phyloP scores from a whole-genome alignment of 2,113 vertebrate genomes.

The Trochalopteron elliotii region DNA sequence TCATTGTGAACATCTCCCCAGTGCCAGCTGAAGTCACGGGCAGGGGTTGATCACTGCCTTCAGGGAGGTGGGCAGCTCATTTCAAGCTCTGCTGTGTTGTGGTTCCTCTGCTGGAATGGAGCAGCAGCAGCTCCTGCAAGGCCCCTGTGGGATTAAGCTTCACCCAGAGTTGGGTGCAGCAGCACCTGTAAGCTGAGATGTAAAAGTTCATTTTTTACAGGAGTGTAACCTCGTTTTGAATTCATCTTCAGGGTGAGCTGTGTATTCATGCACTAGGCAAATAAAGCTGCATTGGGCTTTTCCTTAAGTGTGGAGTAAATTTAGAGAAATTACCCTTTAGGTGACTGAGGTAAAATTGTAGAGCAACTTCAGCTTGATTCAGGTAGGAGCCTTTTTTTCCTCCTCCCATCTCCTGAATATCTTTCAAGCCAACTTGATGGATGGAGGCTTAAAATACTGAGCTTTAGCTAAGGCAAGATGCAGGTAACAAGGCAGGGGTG shows the following conservation, averaged over 20 bases:
- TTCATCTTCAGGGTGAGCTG: background rate
- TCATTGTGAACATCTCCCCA: background rate
- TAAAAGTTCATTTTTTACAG: background rate
- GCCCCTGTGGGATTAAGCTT: background rate
- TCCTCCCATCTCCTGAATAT: background rate
- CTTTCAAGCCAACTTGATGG: background rate
- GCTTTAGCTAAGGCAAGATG: background rate
- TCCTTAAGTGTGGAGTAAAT: background rate
- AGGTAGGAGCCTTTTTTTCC: background rate
- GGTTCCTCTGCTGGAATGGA: background rate
- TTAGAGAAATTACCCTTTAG: background rate
- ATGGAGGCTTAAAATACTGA: background rate
- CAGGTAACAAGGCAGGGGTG: background rate
- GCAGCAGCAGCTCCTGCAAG: background rate
- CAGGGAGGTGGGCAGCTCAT: background rate
- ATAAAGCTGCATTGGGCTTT: background rate
- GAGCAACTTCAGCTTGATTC: background rate
- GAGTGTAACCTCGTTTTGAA: background rate
- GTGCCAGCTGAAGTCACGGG: background rate
- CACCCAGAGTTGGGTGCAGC: background rate
- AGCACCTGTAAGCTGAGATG: background rate
- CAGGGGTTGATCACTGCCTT: background rate
- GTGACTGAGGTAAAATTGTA: background rate
- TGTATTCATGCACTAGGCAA: background rate
- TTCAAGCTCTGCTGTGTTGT: background rate